Percentiles rank a stretch among this genome's conserved stretches.
Conservation (phyloP, 2,888 invertebrate species). For the Criorhina ranunculi region DNA sequence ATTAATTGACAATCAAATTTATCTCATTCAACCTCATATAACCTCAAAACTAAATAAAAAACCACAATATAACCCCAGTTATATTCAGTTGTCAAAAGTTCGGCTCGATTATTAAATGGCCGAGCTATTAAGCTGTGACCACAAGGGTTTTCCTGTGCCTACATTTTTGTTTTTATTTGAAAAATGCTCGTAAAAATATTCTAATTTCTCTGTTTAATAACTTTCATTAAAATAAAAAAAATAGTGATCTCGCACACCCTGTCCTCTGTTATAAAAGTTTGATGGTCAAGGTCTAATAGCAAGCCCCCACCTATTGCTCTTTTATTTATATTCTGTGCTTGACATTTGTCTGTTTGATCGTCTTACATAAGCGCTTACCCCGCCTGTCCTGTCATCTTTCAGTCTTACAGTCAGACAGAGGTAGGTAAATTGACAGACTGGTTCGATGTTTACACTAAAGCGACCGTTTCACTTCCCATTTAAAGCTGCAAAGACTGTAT, state of each 20-base stretch:
- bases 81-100: too few relatives aligned
- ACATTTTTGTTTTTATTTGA: background rate
- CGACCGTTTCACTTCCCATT: conserved; percentile 46
- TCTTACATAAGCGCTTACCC: conserved; percentile 23
- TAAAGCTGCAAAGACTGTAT: conserved; percentile 1
- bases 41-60: too few relatives aligned
- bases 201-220: background rate
- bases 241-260: conserved; percentile 14
- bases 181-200: background rate
- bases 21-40: too few relatives aligned
- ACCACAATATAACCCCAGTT: too few relatives aligned
- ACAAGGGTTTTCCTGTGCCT: background rate
- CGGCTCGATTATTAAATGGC: too few relatives aligned
- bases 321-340: background rate
- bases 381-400: background rate
- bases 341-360: conserved; percentile 19
- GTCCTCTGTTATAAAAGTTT: conserved; percentile 29
- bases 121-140: background rate
- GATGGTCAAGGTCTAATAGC: conserved; percentile 52
- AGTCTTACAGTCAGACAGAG: background rate
- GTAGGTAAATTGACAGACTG: conserved; percentile 18
- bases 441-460: conserved; percentile 25
- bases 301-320: background rate
- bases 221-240: conserved; percentile 2
- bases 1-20: too few relatives aligned